These are phyloP conservation scores for Volucella bombylans DNA, from an alignment of 2,888 invertebrate genomes.

Conservation along the genomic window DNA sequence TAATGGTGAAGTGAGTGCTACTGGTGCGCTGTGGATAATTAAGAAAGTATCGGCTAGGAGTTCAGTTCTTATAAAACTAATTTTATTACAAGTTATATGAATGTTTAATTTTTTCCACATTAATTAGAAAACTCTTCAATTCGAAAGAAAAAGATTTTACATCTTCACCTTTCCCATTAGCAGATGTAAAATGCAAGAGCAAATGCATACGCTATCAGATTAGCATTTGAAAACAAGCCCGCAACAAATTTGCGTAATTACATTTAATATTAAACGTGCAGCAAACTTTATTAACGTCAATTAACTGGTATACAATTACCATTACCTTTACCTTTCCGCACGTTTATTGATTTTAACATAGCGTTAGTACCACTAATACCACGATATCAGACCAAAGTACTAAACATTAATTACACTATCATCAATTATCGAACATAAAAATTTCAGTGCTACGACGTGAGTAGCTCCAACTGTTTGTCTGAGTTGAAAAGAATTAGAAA, in stretches of 20 bases:
- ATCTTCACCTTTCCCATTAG: too few species aligned
- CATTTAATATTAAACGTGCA: conserved; percentile 40
- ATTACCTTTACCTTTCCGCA: conserved; percentile 18
- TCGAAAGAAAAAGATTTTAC: too few species aligned
- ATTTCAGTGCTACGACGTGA: conserved; percentile 14
- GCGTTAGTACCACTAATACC: conserved; percentile 3
- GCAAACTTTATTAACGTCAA: conserved; percentile 51
- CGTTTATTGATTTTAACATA: conserved; percentile 12
- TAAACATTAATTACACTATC: conserved; percentile 51
- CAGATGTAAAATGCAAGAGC: not conserved
- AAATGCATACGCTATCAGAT: not conserved
- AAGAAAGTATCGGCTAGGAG: too few species aligned
- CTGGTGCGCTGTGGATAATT: too few species aligned
- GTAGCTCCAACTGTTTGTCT: conserved; percentile 23
- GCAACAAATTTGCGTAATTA: conserved; percentile 24
- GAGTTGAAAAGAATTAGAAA: not conserved
- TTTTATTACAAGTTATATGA: too few species aligned
- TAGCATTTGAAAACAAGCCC: not conserved
- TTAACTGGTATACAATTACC: conserved; percentile 40
- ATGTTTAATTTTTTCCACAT: too few species aligned
- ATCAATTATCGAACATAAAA: conserved; percentile 48
- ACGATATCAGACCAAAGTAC: conserved; percentile 24
- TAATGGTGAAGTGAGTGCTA: too few species aligned
- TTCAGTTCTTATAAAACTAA: too few species aligned
- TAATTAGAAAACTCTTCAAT: too few species aligned